These are phyloP conservation scores for Chaetodon auriga DNA, from an alignment of 2,113 vertebrate genomes.

Conservation along the genomic window DNA sequence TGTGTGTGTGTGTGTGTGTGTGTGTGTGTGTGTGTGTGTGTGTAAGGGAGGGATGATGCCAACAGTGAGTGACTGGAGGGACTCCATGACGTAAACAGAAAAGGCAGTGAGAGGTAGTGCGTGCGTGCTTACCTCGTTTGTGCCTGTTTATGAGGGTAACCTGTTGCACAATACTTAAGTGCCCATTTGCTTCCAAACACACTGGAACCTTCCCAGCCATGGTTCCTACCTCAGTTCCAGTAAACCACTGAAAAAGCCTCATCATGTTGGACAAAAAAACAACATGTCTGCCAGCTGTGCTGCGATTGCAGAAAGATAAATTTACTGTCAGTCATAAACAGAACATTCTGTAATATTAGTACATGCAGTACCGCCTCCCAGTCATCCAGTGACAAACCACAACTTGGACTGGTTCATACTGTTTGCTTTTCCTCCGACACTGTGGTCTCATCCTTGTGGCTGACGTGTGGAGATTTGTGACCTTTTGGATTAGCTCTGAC, in stretches of 20 bases:
- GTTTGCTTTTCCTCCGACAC: slow-evolving; percentile 5
- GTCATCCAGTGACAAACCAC: neutral
- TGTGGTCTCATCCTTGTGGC: neutral
- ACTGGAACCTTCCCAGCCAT: slow-evolving; percentile 27
- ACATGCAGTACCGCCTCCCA: neutral
- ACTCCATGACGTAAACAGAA: slow-evolving; percentile 57
- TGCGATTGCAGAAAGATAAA: slow-evolving; percentile 7
- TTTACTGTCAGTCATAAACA: neutral
- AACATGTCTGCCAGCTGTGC: slow-evolving; percentile 16
- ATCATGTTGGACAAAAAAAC: neutral
- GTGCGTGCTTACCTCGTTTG: slow-evolving; percentile 37
- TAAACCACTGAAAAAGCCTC: slow-evolving; percentile 41
- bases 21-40: slow-evolving; percentile 24
- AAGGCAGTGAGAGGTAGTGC: slow-evolving; percentile 33
- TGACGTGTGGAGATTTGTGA: neutral
- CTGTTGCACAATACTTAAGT: slow-evolving; percentile 57
- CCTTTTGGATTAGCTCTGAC: neutral
- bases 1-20: slow-evolving; percentile 25
- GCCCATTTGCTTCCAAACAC: slow-evolving; percentile 26
- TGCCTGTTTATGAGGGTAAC: slow-evolving; percentile 52
- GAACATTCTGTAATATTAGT: slow-evolving; percentile 29
- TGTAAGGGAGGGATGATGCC: slow-evolving; percentile 32
- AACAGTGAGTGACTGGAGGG: slow-evolving; percentile 39
- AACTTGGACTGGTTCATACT: slow-evolving; percentile 12
- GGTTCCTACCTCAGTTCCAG: slow-evolving; percentile 59